Evolutionary conservation across 2,888 invertebrate genomes (phyloP).

Genomic region (Pseudoips prasinana): DNA sequence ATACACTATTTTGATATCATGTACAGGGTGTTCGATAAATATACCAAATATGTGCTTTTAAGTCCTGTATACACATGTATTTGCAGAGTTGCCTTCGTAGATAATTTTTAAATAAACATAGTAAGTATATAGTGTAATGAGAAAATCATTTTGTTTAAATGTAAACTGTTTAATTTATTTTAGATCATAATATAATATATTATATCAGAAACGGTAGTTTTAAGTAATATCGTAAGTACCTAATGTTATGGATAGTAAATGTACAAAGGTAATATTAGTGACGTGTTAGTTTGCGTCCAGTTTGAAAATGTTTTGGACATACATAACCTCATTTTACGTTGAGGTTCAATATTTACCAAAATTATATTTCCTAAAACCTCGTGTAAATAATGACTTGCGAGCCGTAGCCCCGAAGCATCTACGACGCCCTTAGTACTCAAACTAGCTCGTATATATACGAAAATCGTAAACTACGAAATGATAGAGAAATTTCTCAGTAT

Average conservation of each 20-base stretch:
- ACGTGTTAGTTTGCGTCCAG: conserved; percentile 31
- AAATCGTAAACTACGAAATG: no score
- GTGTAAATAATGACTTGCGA: no score
- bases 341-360: conserved; percentile 30
- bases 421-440: no score
- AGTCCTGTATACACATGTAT: conserved; percentile 54
- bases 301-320: conserved; percentile 23
- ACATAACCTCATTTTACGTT: conserved; percentile 28
- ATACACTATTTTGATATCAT: conserved; percentile 75
- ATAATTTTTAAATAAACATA: conserved; percentile 31
- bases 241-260: conserved; percentile 34
- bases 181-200: conserved; percentile 39
- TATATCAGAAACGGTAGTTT: conserved; percentile 35
- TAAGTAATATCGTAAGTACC: conserved; percentile 23
- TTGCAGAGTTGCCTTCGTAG: conserved; percentile 74
- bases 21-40: conserved; percentile 78
- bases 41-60: conserved; percentile 81
- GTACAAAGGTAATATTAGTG: conserved; percentile 46
- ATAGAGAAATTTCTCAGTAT: no score
- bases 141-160: conserved; percentile 21
- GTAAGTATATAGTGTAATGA: conserved; percentile 11
- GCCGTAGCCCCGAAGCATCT: no score
- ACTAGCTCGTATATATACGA: no score
- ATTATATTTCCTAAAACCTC: conserved; percentile 18
- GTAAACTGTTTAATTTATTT: conserved; percentile 55